Evolutionary conservation across 2,797 vertebrate genomes (phyloP).

Genomic region (Paedocypris micromegethes): DNA sequence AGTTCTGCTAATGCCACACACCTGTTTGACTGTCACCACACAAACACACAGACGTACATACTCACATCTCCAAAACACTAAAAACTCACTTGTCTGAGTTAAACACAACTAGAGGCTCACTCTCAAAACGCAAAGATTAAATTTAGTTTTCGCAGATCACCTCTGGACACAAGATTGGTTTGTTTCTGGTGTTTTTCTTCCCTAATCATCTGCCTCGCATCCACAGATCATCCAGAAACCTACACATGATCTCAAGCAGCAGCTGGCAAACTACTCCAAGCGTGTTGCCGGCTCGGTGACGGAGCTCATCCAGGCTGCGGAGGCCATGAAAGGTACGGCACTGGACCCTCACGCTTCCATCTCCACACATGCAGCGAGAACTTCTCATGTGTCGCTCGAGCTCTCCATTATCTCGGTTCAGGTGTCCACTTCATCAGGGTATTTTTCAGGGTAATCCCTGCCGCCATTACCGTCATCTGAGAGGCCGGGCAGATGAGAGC

Average conservation of each 20-base stretch:
- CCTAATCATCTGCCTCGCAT: conserved; percentile 2
- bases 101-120: too few species aligned
- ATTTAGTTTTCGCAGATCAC: too few species aligned
- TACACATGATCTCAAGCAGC: conserved; percentile 78
- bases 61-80: conserved; percentile 1
- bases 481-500: conserved; percentile 28
- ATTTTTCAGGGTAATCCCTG: conserved; percentile 16
- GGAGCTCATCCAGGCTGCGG: conserved; percentile 84
- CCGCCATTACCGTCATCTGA: conserved; percentile 18
- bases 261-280: conserved; percentile 78
- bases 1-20: conserved; percentile 61
- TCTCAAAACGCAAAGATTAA: too few species aligned
- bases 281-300: conserved; percentile 82
- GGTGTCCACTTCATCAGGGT: conserved; percentile 11
- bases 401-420: conserved; percentile 10
- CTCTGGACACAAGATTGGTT: too few species aligned
- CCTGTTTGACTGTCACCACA: conserved; percentile 56
- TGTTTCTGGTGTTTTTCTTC: too few species aligned
- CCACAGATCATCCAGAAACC: conserved; percentile 81
- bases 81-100: not conserved
- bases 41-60: conserved; percentile 3
- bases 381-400: conserved; percentile 8
- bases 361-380: not conserved
- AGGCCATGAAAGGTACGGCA: conserved; percentile 84
- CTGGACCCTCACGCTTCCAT: not conserved